Conservation (phyloP, 2,888 invertebrate genomes). For the Hermodice carunculata region DNA sequence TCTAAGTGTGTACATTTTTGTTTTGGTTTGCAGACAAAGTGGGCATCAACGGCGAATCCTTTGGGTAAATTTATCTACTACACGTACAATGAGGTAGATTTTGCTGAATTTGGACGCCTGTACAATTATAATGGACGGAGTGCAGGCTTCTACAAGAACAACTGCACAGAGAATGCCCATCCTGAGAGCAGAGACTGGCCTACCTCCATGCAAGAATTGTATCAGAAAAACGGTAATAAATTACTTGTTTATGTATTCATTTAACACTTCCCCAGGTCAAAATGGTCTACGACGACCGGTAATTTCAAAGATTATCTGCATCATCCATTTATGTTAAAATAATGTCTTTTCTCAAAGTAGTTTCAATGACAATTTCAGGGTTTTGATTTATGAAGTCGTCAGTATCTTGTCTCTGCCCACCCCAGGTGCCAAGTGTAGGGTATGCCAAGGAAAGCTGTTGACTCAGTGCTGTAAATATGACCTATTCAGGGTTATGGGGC, state of each 20-base stretch:
- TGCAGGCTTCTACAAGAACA: constrained; percentile 59
- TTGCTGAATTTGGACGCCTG: constrained; percentile 49
- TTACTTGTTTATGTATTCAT: not conserved
- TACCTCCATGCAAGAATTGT: constrained; percentile 36
- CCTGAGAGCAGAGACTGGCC: constrained; percentile 55
- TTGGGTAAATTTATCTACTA: constrained; percentile 52
- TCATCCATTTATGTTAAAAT: too few species aligned
- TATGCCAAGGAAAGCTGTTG: too few species aligned
- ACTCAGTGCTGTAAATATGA: too few species aligned
- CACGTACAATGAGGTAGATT: constrained; percentile 59
- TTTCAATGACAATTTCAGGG: too few species aligned
- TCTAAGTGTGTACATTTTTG: not conserved
- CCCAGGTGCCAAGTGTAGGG: too few species aligned
- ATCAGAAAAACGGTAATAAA: constrained; percentile 41
- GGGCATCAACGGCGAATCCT: constrained; percentile 43
- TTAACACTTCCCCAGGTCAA: too few species aligned
- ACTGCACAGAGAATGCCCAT: constrained; percentile 54
- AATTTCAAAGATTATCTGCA: too few species aligned
- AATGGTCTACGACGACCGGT: too few species aligned
- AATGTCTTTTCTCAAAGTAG: too few species aligned
- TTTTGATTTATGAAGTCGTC: too few species aligned
- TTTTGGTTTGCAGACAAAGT: constrained; percentile 39
- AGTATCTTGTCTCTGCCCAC: too few species aligned
- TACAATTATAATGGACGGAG: constrained; percentile 51
- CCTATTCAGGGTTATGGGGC: too few species aligned